phyloP scores from a whole-genome alignment of 2,888 invertebrate species.

The Philhelius pedissequus region DNA sequence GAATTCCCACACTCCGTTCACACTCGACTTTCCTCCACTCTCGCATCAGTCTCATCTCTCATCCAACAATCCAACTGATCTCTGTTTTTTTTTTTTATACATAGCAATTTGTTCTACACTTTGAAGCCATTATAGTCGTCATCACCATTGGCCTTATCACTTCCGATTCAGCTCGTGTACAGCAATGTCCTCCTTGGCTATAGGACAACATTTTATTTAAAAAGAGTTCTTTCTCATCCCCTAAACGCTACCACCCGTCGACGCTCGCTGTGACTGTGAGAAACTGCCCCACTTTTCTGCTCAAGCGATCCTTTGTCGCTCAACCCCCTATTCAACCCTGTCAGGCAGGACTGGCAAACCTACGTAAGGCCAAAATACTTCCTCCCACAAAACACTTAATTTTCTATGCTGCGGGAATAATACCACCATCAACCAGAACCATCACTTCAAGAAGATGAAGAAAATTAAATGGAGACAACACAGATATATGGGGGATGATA shows the following conservation, averaged over 20 bases:
- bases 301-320: constrained; percentile 57
- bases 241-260: too few species aligned
- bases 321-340: neutral
- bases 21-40: constrained; percentile 2
- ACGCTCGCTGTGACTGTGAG: constrained; percentile 1
- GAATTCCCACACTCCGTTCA: constrained; percentile 33
- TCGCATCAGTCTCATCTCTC: neutral
- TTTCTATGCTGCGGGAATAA: constrained; percentile 61
- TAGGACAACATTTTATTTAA: constrained; percentile 58
- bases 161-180: constrained; percentile 53
- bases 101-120: constrained; percentile 53
- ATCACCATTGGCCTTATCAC: constrained; percentile 68
- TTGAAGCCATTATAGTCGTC: constrained; percentile 59
- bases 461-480: constrained; percentile 67
- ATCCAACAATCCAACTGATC: constrained; percentile 34
- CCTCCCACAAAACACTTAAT: constrained; percentile 61
- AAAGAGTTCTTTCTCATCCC: constrained; percentile 32
- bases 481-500: constrained; percentile 59
- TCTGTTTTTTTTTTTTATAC: constrained; percentile 34
- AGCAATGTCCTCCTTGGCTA: constrained; percentile 47
- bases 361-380: constrained; percentile 61
- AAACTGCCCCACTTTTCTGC: constrained; percentile 60
- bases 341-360: constrained; percentile 6
- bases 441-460: constrained; percentile 66
- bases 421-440: constrained; percentile 57